Evolutionary conservation across 2,797 vertebrate species (phyloP).

Genomic region (Parauchenoglanis punctatus): DNA sequence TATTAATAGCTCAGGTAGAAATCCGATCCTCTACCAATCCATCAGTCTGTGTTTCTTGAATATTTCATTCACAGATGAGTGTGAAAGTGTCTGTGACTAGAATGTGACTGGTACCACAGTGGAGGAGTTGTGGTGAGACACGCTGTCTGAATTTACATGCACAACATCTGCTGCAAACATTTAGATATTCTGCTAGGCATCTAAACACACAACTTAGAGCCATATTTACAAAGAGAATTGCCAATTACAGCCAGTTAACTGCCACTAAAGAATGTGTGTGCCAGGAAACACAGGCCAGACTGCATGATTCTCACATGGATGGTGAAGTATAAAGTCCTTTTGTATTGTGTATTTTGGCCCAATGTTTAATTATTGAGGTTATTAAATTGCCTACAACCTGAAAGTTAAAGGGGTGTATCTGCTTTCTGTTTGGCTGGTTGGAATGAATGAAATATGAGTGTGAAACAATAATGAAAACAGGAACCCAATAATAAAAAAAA

Average conservation of each 20-base stretch:
- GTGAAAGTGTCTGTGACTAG: conserved; percentile 5
- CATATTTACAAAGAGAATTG: not conserved
- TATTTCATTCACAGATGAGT: not conserved
- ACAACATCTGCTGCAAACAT: conserved; percentile 16
- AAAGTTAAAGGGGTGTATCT: not conserved
- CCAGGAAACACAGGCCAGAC: conserved; percentile 8
- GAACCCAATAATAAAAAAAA: not conserved
- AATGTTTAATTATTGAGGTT: not conserved
- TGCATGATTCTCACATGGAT: conserved; percentile 5
- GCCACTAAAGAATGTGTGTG: conserved; percentile 8
- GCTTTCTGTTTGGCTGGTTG: not conserved
- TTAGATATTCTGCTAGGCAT: conserved; percentile 7
- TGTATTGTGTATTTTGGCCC: not conserved
- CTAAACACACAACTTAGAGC: conserved; percentile 4
- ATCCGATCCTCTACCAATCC: not conserved
- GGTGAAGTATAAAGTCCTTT: not conserved
- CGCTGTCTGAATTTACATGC: not conserved
- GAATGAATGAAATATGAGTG: not conserved
- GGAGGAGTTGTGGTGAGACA: not conserved
- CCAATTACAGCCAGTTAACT: conserved; percentile 17
- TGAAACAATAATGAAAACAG: not conserved
- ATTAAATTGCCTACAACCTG: not conserved
- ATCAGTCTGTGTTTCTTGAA: not conserved
- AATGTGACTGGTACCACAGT: not conserved
- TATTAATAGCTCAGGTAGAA: not conserved